Conservation (phyloP, 1,140 invertebrate species). For the Centruroides vittatus region DNA sequence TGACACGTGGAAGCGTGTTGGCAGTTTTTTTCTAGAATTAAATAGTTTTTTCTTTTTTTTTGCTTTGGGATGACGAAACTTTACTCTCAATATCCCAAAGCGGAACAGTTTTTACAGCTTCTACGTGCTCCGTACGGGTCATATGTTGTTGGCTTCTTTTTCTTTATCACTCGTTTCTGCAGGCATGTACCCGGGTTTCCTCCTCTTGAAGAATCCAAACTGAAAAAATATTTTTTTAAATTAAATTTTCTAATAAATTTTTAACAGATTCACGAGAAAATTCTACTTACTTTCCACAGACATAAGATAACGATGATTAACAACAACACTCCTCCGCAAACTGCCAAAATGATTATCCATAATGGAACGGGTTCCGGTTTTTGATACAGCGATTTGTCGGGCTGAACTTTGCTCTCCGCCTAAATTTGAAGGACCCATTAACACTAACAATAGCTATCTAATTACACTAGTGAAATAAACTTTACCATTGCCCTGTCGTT, state of each 20-base stretch:
- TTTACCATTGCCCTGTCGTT: too few relatives aligned
- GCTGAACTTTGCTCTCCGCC: conserved; percentile 65
- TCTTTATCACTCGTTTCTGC: conserved; percentile 17
- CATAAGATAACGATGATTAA: conserved; percentile 57
- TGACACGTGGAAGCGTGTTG: too few relatives aligned
- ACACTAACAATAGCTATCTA: too few relatives aligned
- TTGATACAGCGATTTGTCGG: conserved; percentile 50
- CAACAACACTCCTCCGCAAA: conserved; percentile 59
- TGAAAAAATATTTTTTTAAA: conserved; percentile 10
- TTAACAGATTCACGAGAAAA: neutral
- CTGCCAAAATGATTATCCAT: conserved; percentile 68
- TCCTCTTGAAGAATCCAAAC: conserved; percentile 74
- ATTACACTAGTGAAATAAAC: neutral
- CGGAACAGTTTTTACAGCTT: too few relatives aligned
- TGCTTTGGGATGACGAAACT: too few relatives aligned
- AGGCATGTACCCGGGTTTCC: conserved; percentile 28
- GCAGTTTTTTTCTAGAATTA: too few relatives aligned
- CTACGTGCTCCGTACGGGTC: neutral
- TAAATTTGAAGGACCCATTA: conserved; percentile 22
- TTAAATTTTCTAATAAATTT: neutral
- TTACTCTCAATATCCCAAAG: too few relatives aligned
- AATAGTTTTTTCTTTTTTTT: too few relatives aligned
- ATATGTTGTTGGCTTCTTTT: conserved; percentile 10
- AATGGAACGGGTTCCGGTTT: conserved; percentile 51
- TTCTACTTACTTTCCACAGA: conserved; percentile 46